Evolutionary conservation across 2,113 vertebrate genomes (phyloP), one percentile per base, ranked within the genome.

Genomic region (Erythrocercus mccallii): DNA sequence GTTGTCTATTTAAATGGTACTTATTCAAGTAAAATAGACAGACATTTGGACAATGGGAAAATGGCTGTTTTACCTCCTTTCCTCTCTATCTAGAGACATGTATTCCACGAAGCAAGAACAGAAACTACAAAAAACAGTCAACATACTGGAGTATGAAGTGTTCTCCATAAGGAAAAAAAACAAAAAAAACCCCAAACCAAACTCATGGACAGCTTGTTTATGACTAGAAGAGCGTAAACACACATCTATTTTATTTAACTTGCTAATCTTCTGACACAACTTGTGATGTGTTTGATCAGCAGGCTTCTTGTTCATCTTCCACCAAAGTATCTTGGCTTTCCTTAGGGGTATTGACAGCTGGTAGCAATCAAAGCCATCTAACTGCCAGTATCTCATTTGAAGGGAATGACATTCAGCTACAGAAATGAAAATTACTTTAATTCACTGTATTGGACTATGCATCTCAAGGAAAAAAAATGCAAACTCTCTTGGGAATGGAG

Each of bases 351-450:
- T 65, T 92, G 86, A 92, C 94, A 96, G 88, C 90, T 96, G 95
- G 93, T 86, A 96, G 88, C 88, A 96, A 93, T 96, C 79, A 96
- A 92, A 96, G 40, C 35, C 72, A 88, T 92, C 88, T 84, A 74
- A 92, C 90, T 88, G 76, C 72, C 82, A 94, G 57, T 20, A 68
- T 42, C 86, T 84, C 88, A 90, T 92, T 79, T 93, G 84, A 91
- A 88, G 65, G 54, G 72, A 95, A 91, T 94, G 92, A 84, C 92
- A 95, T 90, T 86, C 88, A 86, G 81, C 76, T 92, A 95, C 37
- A 86, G 70, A 95, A 90, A n/a, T 84, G 37, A 84, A 93, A 93
- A 84, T 76, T 37, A 45, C 53, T 93, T 93, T 81, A 93, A 90
- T 88, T 86, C 69, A 92, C 61, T 69, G 38, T 74, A 91, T 58